Base-by-base conservation (phyloP, 2,797 vertebrate genomes). In the Sebastes alutus region DNA sequence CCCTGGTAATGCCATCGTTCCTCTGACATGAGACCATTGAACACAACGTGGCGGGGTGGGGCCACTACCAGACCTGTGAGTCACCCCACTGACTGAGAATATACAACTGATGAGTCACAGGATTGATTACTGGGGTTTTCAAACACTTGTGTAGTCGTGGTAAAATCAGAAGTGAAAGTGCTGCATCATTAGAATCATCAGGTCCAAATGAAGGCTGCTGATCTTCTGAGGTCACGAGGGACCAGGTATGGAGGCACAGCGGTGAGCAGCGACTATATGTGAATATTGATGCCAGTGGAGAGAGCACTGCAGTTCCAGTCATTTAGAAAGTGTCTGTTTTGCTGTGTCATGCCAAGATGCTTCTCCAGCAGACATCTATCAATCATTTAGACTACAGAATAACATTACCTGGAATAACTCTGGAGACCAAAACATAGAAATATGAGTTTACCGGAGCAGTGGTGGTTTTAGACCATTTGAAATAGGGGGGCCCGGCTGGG, bases 81-180 rank as follows among this genome's bases (percentile, higher is more conserved):
- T 88, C 85, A 90, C 79, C 75, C 38, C 38, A 22, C 67, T 77
- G 73, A 70, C 75, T 32, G 35, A 82, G 52, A 65, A 64, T 54
- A 68, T 72, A 71, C 20, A 23, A n/a, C 80, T 60, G 72, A 82
- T 85, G 77, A 92, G 74, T 91, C 77, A 88, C 85, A 76, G 68
- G 55, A 52, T 55, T 82, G 80, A 81, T 83, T 77, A 72, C 64
- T 55, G 32, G 69, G 72, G 46, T 78, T 80, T 78, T 63, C n/a
- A 27, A 62, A 69, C 46, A 42, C 20, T 75, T 9, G 4, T 13
- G 38, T 72, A 72, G 59, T 66, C 32, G 58, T 6, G 9, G 78
- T 81, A 14, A 58, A 75, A 86, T 70, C 62, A 74, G 38, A 64
- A 67, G 25, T 14, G 14, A 22, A 78, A 38, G 25, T 32, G 30